Evolutionary conservation across 2,113 vertebrate species (phyloP).

Genomic region (Cavia porcellus): DNA sequence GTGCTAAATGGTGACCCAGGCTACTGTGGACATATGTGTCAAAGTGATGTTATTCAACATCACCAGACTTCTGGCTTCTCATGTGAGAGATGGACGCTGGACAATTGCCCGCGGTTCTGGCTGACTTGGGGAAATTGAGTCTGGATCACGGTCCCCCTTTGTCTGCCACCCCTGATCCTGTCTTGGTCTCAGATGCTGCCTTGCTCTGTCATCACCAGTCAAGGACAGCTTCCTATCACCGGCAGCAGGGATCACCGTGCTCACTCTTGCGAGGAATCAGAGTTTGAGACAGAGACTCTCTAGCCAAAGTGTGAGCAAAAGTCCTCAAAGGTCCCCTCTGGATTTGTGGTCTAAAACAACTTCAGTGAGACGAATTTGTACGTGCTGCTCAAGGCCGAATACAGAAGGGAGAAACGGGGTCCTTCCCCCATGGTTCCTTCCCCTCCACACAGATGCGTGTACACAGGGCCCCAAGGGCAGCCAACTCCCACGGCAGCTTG

Average conservation of each 20-base stretch:
- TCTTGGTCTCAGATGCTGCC: fast-evolving
- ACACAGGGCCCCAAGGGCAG: fast-evolving
- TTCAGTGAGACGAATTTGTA: fast-evolving
- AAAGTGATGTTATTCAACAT: fast-evolving
- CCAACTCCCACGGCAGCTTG: fast-evolving
- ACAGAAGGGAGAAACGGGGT: neutral
- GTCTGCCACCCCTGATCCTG: neutral
- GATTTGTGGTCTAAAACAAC: neutral
- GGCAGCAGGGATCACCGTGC: fast-evolving
- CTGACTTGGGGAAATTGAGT: fast-evolving
- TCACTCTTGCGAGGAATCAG: no score
- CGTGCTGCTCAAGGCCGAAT: neutral
- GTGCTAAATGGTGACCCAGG: fast-evolving
- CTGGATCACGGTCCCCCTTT: neutral
- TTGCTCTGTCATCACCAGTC: fast-evolving
- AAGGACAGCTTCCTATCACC: fast-evolving
- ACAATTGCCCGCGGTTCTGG: fast-evolving
- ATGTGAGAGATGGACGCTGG: fast-evolving
- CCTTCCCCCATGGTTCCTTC: fast-evolving
- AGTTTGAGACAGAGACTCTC: neutral
- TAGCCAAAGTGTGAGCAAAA: fast-evolving
- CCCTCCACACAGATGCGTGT: fast-evolving
- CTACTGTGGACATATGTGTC: fast-evolving
- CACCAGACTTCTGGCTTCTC: fast-evolving
- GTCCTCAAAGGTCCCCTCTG: neutral